These are phyloP conservation scores for Zoanthus solanderi DNA, from an alignment of 92 coral and sea anemone species.

Conservation along the genomic window DNA sequence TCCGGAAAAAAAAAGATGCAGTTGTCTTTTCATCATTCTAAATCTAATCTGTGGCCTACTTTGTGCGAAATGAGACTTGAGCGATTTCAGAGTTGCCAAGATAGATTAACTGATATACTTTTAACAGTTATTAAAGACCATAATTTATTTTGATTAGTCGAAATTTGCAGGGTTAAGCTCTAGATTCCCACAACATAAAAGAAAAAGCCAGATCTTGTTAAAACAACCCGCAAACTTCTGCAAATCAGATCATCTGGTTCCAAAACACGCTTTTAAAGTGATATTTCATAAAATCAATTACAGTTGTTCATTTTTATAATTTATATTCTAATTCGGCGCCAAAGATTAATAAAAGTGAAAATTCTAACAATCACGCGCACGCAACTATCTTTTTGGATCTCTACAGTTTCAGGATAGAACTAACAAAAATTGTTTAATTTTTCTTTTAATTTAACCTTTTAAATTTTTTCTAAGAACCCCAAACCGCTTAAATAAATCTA, in stretches of 20 bases:
- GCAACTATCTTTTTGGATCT: not conserved
- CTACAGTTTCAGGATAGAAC: not conserved
- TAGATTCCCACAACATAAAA: not conserved
- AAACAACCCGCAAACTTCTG: slow-evolving; percentile 36
- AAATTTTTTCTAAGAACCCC: not conserved
- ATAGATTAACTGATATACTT: not conserved
- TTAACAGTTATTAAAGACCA: not conserved
- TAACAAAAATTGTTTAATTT: not conserved
- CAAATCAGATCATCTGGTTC: not conserved
- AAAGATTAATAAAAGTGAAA: slow-evolving; percentile 19
- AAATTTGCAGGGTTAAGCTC: not conserved
- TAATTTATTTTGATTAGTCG: slow-evolving; percentile 13
- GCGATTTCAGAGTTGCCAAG: not conserved
- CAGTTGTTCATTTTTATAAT: slow-evolving; percentile 17
- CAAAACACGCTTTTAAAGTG: slow-evolving; percentile 9
- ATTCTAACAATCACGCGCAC: slow-evolving; percentile 37
- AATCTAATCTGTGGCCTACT: not conserved
- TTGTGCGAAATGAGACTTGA: slow-evolving; percentile 10
- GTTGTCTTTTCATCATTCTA: not conserved
- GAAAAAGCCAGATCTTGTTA: not conserved
- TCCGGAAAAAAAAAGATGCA: not conserved
- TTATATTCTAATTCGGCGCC: slow-evolving; percentile 9
- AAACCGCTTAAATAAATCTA: not conserved
- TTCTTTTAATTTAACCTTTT: not conserved
- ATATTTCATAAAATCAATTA: slow-evolving; percentile 37